Base-by-base conservation (phyloP, 2,113 vertebrate species). In the Chrysochloris asiatica region DNA sequence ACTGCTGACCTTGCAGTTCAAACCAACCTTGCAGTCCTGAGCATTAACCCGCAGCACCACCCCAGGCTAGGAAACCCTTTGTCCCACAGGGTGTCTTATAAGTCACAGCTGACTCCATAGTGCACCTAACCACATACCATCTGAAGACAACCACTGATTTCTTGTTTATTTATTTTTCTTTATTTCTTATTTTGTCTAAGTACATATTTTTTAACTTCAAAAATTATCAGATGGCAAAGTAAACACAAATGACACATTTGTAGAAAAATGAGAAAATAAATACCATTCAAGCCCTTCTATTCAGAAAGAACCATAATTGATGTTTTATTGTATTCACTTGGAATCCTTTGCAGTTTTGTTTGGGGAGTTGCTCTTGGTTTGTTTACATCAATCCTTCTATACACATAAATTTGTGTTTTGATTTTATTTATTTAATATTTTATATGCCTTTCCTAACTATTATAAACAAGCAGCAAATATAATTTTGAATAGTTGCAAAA, bases 261-360 rank as follows among this genome's bases (percentile, higher is more conserved):
- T 72, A 36, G 61, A 50, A 80, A 80, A 87, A 63, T 79, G 79
- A 80, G 73, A 67, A 83, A 92, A 79, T 67, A 89, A 92, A 87
- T 75, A 90, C 56, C 73, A 81, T 73, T 90, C 56, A 90, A 75
- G 77, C 54, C 78, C 33, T 21, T 56, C 26, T 47, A 69, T 61
- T 93, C 54, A 88, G 79, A 84, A 84, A 81, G 79, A 88, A 88
- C 79, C n/a, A 80, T 79, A 69, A 33, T 90, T 80, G 80, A 91
- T 48, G 48, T 69, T 88, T 94, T 50, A 54, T 21, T 38, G 8
- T 54, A 48, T 47, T 47, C 69, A 72, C 77, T 91, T 88, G 19
- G 33, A 90, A 56, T 50, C 26, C 16, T 73, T 50, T 30, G 52
- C 48, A 45, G 41, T 76, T 83, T 92, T 87, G 89, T 95, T 90